Conservation (phyloP, 2,113 vertebrate genomes). For the Xenopus borealis region DNA sequence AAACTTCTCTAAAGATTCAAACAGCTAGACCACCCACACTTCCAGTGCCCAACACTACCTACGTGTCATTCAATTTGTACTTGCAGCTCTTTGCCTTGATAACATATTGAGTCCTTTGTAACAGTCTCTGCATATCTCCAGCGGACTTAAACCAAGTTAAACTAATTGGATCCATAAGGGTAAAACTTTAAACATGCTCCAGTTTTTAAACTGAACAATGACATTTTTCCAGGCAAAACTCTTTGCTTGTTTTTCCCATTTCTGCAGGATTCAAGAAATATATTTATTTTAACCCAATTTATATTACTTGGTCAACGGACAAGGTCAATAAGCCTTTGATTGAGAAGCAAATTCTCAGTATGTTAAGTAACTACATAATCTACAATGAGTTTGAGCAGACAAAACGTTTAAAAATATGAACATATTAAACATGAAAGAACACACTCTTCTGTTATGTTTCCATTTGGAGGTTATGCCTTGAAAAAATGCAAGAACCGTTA, state of each 20-base stretch:
- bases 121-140: conserved; percentile 27
- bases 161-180: conserved; percentile 41
- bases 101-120: conserved; percentile 49
- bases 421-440: not conserved
- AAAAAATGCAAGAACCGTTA: not conserved
- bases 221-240: not conserved
- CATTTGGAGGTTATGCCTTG: not conserved
- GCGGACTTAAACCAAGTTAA: conserved; percentile 41
- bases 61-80: conserved; percentile 40
- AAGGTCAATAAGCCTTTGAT: not conserved
- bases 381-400: not conserved
- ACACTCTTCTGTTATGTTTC: not conserved
- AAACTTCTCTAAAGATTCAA: conserved; percentile 27
- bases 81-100: conserved; percentile 41
- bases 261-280: not conserved
- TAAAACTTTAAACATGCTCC: conserved; percentile 21
- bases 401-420: not conserved
- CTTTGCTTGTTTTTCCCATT: not conserved
- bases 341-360: not conserved
- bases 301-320: not conserved
- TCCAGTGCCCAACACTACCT: conserved; percentile 36
- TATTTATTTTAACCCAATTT: not conserved
- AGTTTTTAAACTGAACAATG: conserved; percentile 21
- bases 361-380: not conserved
- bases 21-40: conserved; percentile 42